Conservation (phyloP, 2,888 invertebrate genomes). For the Brenthis ino region DNA sequence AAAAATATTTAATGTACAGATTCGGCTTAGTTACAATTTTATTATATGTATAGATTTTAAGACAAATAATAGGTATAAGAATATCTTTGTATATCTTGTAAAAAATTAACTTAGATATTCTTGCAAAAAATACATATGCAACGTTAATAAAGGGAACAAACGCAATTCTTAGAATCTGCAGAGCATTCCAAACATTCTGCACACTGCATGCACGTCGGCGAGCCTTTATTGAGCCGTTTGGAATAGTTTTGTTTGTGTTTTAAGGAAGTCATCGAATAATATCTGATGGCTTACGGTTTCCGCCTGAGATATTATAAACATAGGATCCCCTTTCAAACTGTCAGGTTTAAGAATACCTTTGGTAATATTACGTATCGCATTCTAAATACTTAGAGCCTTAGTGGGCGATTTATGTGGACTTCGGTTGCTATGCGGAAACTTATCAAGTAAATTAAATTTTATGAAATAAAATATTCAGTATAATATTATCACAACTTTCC, state of each 20-base stretch:
- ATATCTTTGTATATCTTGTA: too few relatives aligned
- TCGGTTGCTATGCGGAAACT: too few relatives aligned
- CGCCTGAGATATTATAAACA: slow-evolving; percentile 29
- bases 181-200: slow-evolving; percentile 58
- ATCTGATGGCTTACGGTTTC: slow-evolving; percentile 42
- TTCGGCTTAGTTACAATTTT: too few relatives aligned
- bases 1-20: too few relatives aligned
- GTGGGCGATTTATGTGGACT: too few relatives aligned
- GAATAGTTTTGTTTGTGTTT: slow-evolving; percentile 57
- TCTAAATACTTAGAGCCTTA: background rate
- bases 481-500: too few relatives aligned
- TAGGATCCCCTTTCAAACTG: slow-evolving; percentile 22
- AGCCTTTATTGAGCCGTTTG: slow-evolving; percentile 45
- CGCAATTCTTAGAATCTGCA: slow-evolving; percentile 52
- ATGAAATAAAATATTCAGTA: too few relatives aligned
- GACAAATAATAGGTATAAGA: too few relatives aligned
- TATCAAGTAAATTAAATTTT: too few relatives aligned
- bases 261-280: slow-evolving; percentile 50
- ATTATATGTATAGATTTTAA: too few relatives aligned
- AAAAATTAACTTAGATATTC: slow-evolving; percentile 3
- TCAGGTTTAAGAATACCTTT: background rate
- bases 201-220: slow-evolving; percentile 44
- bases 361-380: slow-evolving; percentile 1
- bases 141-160: slow-evolving; percentile 9
- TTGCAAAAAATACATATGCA: slow-evolving; percentile 5